Evolutionary conservation across 2,113 vertebrate genomes (phyloP).

Genomic region (Felis chaus): DNA sequence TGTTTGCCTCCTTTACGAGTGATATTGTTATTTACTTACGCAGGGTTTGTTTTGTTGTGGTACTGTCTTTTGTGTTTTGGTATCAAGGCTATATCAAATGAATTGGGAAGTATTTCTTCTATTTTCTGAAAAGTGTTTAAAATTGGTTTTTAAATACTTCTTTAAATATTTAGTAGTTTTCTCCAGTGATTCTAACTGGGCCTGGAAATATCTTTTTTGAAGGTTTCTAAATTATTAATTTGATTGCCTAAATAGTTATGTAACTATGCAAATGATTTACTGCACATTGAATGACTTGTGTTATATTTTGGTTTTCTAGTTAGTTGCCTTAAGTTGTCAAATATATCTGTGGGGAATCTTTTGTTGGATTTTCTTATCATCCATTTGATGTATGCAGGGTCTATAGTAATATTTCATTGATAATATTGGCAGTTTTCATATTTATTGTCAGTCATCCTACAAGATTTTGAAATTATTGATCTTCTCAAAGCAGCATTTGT

Average conservation of each 20-base stretch:
- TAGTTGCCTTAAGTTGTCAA: background rate
- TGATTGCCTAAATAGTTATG: background rate
- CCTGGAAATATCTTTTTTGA: background rate
- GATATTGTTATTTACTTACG: background rate
- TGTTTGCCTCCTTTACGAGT: background rate
- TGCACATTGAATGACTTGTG: background rate
- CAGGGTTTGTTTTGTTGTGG: background rate
- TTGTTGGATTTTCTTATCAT: background rate
- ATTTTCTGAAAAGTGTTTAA: background rate
- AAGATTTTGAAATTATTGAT: background rate
- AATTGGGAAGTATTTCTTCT: background rate
- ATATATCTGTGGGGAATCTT: background rate
- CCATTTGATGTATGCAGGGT: background rate
- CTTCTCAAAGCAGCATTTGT: background rate
- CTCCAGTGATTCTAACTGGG: background rate
- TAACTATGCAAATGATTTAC: background rate
- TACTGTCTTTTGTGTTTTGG: background rate
- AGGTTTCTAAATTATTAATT: background rate
- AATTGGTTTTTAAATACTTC: background rate
- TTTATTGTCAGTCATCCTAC: background rate
- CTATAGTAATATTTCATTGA: background rate
- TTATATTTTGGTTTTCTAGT: background rate
- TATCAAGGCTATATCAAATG: background rate
- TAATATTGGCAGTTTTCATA: background rate
- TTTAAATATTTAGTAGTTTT: background rate